Evolutionary conservation across 2,113 vertebrate species (phyloP).

Genomic region (Cariama cristata): DNA sequence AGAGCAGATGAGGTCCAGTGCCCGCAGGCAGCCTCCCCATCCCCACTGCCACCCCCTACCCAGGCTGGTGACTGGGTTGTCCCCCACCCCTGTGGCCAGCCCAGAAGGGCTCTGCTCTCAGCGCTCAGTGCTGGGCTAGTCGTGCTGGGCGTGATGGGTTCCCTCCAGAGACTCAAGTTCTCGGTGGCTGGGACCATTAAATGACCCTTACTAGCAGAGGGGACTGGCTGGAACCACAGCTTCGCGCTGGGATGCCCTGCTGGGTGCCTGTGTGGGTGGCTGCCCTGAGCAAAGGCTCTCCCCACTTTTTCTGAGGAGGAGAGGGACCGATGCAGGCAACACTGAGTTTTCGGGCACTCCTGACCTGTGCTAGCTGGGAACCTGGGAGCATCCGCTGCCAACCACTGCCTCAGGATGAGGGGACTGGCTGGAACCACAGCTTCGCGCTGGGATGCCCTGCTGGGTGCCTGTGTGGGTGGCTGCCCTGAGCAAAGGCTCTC

Average conservation of each 20-base stretch:
- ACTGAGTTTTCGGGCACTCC: not conserved
- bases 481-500: not conserved
- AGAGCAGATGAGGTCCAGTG: slow-evolving; percentile 52
- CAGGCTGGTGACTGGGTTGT: fast-evolving
- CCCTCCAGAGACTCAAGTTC: not conserved
- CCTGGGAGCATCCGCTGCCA: not conserved
- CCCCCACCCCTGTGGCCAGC: not conserved
- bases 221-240: not conserved
- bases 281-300: not conserved
- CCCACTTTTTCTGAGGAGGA: fast-evolving
- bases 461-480: fast-evolving
- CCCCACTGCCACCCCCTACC: not conserved
- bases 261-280: fast-evolving
- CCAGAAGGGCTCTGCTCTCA: not conserved
- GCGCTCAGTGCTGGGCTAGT: not conserved
- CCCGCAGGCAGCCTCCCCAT: not conserved
- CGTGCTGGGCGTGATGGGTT: not conserved
- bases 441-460: not conserved
- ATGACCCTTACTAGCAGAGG: not conserved
- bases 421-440: not conserved
- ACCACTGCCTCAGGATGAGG: too few relatives aligned
- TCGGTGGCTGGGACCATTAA: not conserved
- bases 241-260: not conserved
- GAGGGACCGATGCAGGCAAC: fast-evolving
- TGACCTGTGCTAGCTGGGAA: not conserved